Percentiles rank a stretch among this genome's conserved stretches.
These are phyloP conservation scores for Drosophila cardini DNA, from an alignment of 1,140 invertebrate species.

Conservation along the genomic window DNA sequence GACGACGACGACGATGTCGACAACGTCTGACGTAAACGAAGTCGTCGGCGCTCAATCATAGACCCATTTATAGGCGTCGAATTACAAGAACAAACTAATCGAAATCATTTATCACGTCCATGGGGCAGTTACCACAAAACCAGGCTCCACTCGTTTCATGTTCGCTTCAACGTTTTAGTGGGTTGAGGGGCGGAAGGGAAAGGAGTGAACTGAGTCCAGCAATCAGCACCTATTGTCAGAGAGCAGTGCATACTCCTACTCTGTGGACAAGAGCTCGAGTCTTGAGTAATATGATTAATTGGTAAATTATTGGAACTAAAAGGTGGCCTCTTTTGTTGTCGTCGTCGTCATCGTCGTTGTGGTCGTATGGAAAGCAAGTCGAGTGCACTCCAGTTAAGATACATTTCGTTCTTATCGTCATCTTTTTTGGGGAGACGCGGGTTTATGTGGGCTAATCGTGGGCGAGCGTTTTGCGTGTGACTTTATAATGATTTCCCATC, in stretches of 20 bases:
- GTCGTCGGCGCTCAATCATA: conserved; percentile 83
- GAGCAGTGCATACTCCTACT: conserved; percentile 26
- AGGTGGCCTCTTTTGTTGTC: conserved; percentile 72
- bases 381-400: conserved; percentile 37
- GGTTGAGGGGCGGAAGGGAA: conserved; percentile 16
- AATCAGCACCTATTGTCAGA: conserved; percentile 84
- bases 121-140: conserved; percentile 30
- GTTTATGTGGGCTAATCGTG: conserved; percentile 34
- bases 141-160: conserved; percentile 62
- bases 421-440: conserved; percentile 1
- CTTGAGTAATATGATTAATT: conserved; percentile 79
- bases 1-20: conserved; percentile 58
- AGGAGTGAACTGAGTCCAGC: conserved; percentile 33
- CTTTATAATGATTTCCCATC: conserved; percentile 12
- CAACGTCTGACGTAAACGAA: conserved; percentile 78
- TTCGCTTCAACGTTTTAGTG: conserved; percentile 24
- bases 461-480: conserved; percentile 33
- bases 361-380: conserved; percentile 4
- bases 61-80: conserved; percentile 84
- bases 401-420: conserved; percentile 25
- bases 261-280: conserved; percentile 31
- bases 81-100: conserved; percentile 85
- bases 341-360: conserved; percentile 7
- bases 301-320: conserved; percentile 82
- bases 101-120: conserved; percentile 84